Conservation (phyloP, 2,797 vertebrate species). For the Enteromius thamalakanensis region DNA sequence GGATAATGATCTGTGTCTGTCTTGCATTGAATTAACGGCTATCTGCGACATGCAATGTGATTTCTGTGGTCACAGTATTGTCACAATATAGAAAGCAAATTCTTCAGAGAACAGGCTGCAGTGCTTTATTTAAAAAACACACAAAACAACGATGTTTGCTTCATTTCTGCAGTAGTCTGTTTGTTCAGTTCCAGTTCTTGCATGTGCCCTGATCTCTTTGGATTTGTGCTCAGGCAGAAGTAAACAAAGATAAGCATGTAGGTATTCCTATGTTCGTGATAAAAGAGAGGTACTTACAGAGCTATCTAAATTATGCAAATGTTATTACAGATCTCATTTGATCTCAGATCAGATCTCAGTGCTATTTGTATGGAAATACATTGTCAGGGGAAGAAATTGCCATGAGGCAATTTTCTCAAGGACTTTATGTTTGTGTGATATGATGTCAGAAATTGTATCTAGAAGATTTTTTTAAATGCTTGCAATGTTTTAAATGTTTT, state of each 20-base stretch:
- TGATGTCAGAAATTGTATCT: not conserved
- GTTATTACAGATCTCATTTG: constrained; percentile 29
- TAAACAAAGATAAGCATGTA: constrained; percentile 33
- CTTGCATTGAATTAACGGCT: constrained; percentile 2
- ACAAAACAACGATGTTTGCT: not conserved
- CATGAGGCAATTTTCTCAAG: constrained; percentile 5
- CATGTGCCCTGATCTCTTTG: constrained; percentile 10
- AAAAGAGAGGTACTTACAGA: constrained; percentile 7
- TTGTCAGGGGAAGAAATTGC: not conserved
- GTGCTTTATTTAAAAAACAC: not conserved
- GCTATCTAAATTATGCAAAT: constrained; percentile 26
- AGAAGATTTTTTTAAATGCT: not conserved
- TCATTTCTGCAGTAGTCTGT: not conserved
- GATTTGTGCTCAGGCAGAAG: not conserved
- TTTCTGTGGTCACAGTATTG: constrained; percentile 8
- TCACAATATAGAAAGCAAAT: constrained; percentile 1
- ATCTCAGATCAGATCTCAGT: too few species aligned
- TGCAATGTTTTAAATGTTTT: not conserved
- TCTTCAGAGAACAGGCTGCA: not conserved
- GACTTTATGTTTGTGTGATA: not conserved
- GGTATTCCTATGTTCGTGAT: not conserved
- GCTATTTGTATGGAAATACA: constrained; percentile 26
- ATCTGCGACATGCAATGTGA: not conserved
- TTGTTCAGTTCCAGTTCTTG: constrained; percentile 6
- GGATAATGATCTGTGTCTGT: not conserved